phyloP scores from a whole-genome alignment of 2,113 vertebrate species.

The Stercorarius parasiticus region DNA sequence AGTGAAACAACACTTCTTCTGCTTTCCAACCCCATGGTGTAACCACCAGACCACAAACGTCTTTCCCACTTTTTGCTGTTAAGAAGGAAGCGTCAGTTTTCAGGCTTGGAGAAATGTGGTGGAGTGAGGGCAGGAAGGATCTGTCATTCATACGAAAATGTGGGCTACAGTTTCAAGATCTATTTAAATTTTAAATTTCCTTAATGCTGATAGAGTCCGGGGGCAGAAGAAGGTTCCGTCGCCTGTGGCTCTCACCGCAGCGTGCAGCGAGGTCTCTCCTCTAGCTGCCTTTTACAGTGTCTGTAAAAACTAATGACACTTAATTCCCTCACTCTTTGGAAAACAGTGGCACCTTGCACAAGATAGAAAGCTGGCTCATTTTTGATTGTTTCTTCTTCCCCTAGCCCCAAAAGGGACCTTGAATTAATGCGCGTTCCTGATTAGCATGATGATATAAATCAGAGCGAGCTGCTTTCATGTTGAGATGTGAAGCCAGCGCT shows the following conservation, averaged over 20 bases:
- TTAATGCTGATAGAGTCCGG: not conserved
- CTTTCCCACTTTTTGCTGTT: constrained; percentile 63
- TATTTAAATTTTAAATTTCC: constrained; percentile 9
- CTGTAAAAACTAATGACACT: constrained; percentile 24
- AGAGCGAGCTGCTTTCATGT: not conserved
- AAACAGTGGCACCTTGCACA: constrained; percentile 8
- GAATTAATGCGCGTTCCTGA: not conserved
- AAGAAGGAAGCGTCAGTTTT: constrained; percentile 63
- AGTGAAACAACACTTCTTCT: constrained; percentile 26
- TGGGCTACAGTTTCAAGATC: not conserved
- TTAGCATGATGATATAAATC: not conserved
- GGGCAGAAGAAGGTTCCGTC: not conserved
- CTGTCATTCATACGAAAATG: constrained; percentile 43
- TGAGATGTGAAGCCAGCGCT: not conserved
- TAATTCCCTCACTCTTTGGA: constrained; percentile 27
- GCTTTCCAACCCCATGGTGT: not conserved
- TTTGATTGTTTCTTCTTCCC: constrained; percentile 2
- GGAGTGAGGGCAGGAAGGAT: constrained; percentile 56
- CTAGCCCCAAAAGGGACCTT: not conserved
- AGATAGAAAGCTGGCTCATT: constrained; percentile 18
- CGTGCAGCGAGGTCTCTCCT: not conserved
- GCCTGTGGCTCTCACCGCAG: not conserved
- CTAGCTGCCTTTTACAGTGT: not conserved
- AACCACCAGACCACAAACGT: constrained; percentile 47
- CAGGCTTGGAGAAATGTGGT: constrained; percentile 18